Base-by-base conservation (phyloP, 2,113 vertebrate species). In the Tylochromis polylepis region DNA sequence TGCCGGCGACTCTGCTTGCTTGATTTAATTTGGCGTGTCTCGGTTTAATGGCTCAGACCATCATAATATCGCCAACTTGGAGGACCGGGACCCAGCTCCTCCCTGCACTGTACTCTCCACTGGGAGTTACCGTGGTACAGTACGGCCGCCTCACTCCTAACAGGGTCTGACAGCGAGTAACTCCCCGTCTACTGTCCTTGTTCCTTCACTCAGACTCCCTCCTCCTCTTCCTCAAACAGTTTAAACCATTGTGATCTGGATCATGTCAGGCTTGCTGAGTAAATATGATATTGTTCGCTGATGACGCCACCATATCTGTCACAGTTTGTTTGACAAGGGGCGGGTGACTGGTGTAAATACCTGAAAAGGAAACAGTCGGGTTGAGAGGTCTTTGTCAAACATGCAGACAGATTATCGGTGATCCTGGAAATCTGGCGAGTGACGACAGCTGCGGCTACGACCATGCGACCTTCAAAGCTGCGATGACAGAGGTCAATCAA, bases 11-110 rank as follows among this genome's bases (percentile, higher is more conserved):
- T 89, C 83, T 79, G 88, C 82, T 38, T 85, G 59, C 59, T 36
- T 91, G 89, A 95, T 94, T 89, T 87, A 58, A 82, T 89, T 87
- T 91, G 84, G 75, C 88, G 27, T 87, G 59, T 88, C 80, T 86
- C 11, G 29, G 84, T 87, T 81, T 86, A 82, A 12, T 65, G 84
- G 87, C 78, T 85, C 67, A 18, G 67, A 16, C 83, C 29, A 58
- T 75, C 91, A 92, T 87, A 75, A 92, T 85, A 92, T 90, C 72
- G 24, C 38, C 75, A 83, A 80, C 79, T 51, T 60, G 59, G 77
- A 83, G 34, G 84, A 85, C 70, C 29, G 4, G 81, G 79, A 75
- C 81, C 10, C 67, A 5, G 55, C 72, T 72, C 46, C 29, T 75
- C 81, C 16, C 20, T 65, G n/a, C 82, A 78, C 91, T 58, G 79